These are phyloP conservation scores for Zingel zingel DNA, from an alignment of 2,113 vertebrate species.

Conservation along the genomic window DNA sequence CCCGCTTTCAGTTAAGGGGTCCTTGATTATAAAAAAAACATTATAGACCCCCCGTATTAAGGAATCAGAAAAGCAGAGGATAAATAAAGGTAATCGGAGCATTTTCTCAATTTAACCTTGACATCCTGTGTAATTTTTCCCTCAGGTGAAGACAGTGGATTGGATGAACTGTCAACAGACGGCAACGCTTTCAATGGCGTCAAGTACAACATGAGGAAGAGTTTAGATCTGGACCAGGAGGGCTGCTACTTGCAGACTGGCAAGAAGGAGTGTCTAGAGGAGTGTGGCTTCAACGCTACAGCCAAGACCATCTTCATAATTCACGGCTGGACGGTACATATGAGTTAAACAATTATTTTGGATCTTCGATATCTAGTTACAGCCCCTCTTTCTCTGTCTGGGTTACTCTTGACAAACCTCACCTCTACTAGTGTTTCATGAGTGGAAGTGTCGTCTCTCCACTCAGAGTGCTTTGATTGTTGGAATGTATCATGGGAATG, in stretches of 20 bases:
- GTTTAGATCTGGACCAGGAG: slow-evolving; percentile 80
- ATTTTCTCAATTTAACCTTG: background rate
- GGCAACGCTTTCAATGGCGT: slow-evolving; percentile 51
- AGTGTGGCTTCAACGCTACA: slow-evolving; percentile 91
- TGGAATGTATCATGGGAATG: slow-evolving; percentile 44
- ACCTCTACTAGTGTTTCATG: background rate
- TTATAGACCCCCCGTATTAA: too few species aligned
- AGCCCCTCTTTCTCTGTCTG: background rate
- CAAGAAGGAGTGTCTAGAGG: slow-evolving; percentile 73
- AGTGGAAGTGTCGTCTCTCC: background rate
- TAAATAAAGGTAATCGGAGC: background rate
- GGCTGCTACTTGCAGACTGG: slow-evolving; percentile 86
- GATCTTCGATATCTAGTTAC: background rate
- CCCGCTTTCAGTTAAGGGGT: too few species aligned
- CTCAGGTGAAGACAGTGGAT: slow-evolving; percentile 42
- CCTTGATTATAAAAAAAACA: too few species aligned
- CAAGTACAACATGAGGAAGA: slow-evolving; percentile 87
- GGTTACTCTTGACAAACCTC: background rate
- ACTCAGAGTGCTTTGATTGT: background rate
- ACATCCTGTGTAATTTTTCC: background rate
- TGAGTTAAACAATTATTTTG: background rate
- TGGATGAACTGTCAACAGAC: slow-evolving; percentile 27
- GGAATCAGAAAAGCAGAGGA: background rate
- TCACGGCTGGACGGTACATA: slow-evolving; percentile 93
- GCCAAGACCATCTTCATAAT: slow-evolving; percentile 94